Evolutionary conservation across 1,140 invertebrate genomes (phyloP).

Genomic region (Drosophila bifasciata): DNA sequence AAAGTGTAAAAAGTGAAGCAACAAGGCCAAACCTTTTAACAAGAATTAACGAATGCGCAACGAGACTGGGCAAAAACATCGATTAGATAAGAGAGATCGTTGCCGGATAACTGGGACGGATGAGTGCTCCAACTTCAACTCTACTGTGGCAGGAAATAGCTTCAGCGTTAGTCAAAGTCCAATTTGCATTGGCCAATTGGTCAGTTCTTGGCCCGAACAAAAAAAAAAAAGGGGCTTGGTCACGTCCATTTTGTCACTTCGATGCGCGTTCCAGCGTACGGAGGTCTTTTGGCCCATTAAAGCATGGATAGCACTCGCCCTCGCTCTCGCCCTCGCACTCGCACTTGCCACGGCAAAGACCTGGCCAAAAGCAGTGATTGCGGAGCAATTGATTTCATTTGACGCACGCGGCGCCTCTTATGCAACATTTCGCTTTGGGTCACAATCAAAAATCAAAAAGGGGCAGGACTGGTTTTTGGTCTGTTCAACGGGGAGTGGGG

Average conservation of each 20-base stretch:
- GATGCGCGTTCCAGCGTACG: conserved; percentile 1
- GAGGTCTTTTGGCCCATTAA: conserved; percentile 56
- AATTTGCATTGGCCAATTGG: conserved; percentile 4
- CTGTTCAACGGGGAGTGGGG: too few species aligned
- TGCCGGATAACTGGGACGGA: background rate
- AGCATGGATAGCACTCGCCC: background rate
- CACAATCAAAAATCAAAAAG: conserved; percentile 34
- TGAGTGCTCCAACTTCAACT: background rate
- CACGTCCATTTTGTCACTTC: conserved; percentile 23
- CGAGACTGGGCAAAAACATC: conserved; percentile 30
- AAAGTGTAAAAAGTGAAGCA: conserved; percentile 16
- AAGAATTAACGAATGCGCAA: conserved; percentile 61
- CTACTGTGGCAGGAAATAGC: too few species aligned
- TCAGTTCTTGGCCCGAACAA: conserved; percentile 14
- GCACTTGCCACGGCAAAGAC: conserved; percentile 12
- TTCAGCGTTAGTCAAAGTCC: too few species aligned
- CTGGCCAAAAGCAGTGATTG: conserved; percentile 28
- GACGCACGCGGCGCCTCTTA: conserved; percentile 65
- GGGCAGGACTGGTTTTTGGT: conserved; percentile 3
- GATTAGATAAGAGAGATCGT: conserved; percentile 33
- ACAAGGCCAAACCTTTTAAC: conserved; percentile 74
- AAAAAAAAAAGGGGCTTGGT: conserved; percentile 12
- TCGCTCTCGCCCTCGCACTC: too few species aligned
- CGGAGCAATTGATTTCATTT: conserved; percentile 68
- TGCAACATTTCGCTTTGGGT: conserved; percentile 50